phyloP scores from a whole-genome alignment of 2,113 vertebrate species.

The Phasianus colchicus region DNA sequence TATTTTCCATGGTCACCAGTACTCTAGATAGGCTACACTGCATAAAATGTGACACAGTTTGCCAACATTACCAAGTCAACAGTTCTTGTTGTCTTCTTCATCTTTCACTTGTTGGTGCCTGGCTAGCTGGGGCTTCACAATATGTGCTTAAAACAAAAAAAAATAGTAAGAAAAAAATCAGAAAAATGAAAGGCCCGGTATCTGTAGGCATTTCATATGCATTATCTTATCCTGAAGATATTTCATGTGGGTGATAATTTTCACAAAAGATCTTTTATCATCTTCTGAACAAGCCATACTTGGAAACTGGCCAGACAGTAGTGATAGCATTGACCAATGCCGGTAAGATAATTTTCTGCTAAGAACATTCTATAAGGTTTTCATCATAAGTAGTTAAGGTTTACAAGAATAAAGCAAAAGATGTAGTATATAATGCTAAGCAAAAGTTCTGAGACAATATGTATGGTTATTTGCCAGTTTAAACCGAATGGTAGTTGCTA shows the following conservation, averaged over 20 bases:
- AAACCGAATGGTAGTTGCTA: neutral
- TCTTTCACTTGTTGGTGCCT: neutral
- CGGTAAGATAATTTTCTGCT: neutral
- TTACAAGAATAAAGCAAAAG: neutral
- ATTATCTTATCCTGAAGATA: neutral
- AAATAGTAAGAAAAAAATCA: neutral
- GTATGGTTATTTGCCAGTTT: neutral
- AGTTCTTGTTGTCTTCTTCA: neutral
- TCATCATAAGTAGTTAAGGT: neutral
- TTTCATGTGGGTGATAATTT: neutral
- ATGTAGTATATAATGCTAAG: neutral
- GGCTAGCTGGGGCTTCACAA: neutral
- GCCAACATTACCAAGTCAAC: neutral
- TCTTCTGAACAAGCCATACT: neutral
- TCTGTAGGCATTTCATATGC: neutral
- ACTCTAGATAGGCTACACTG: neutral
- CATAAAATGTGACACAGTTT: neutral
- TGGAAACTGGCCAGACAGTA: neutral
- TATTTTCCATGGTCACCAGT: neutral
- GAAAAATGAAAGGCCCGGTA: neutral
- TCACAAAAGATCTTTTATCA: neutral
- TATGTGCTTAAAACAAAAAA: neutral
- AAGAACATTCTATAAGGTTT: neutral
- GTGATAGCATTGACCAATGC: neutral
- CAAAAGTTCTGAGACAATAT: neutral